phyloP scores from a whole-genome alignment of 1,140 invertebrate species.

The Bombus waltoni region DNA sequence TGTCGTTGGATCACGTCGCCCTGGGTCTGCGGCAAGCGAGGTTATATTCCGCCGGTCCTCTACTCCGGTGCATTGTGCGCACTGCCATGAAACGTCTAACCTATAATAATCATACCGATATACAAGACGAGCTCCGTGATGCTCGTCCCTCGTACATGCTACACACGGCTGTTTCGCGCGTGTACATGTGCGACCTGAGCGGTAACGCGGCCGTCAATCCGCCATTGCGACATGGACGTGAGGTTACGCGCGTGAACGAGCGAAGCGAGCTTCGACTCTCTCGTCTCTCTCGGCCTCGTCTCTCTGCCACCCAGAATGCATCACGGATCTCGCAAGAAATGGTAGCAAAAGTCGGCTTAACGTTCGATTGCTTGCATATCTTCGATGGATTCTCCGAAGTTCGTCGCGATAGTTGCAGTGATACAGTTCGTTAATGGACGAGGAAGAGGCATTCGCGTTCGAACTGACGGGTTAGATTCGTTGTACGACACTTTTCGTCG shows the following conservation, averaged over 20 bases:
- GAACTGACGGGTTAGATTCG: not conserved
- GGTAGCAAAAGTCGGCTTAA: slow-evolving; percentile 1
- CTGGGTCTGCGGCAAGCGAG: slow-evolving; percentile 43
- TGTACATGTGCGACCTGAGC: slow-evolving; percentile 35
- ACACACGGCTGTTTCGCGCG: not conserved
- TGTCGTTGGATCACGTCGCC: slow-evolving; percentile 47
- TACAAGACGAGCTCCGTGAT: slow-evolving; percentile 54
- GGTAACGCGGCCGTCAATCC: slow-evolving; percentile 48
- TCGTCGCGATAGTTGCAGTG: not conserved
- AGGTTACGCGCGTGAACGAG: slow-evolving; percentile 58
- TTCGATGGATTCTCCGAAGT: not conserved
- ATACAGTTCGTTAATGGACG: slow-evolving; percentile 6
- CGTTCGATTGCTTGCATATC: not conserved
- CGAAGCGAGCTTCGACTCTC: slow-evolving; percentile 25
- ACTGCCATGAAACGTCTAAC: slow-evolving; percentile 58
- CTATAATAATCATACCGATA: slow-evolving; percentile 67
- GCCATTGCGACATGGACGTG: slow-evolving; percentile 60
- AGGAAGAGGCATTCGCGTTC: not conserved
- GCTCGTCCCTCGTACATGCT: slow-evolving; percentile 40
- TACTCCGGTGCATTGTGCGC: slow-evolving; percentile 39
- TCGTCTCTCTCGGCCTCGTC: not conserved
- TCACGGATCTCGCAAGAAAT: slow-evolving; percentile 13
- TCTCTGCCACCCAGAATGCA: slow-evolving; percentile 1
- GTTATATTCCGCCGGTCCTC: slow-evolving; percentile 48
- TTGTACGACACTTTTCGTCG: not conserved